These are phyloP conservation scores for Pelosia muscerda DNA, from an alignment of 2,888 invertebrate species.

Conservation along the genomic window DNA sequence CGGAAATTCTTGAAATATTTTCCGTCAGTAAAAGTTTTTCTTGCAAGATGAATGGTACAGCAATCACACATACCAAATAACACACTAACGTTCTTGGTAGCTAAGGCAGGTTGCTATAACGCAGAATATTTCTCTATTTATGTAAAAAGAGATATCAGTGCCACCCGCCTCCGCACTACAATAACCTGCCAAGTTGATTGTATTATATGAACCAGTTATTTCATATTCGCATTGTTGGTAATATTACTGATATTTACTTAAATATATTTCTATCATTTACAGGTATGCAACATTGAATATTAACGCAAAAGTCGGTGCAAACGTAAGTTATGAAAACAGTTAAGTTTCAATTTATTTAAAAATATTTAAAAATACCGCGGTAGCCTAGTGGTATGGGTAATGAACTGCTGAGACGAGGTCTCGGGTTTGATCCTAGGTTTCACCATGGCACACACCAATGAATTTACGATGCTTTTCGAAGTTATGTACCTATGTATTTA, in stretches of 20 bases:
- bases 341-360: neutral
- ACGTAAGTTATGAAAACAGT: conserved; percentile 5
- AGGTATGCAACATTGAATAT: conserved; percentile 12
- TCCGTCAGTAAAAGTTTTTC: too few relatives aligned
- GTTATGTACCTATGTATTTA: too few relatives aligned
- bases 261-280: conserved; percentile 16
- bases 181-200: conserved; percentile 41
- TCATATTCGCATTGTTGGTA: conserved; percentile 10
- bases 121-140: neutral
- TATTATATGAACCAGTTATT: conserved; percentile 42
- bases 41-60: too few relatives aligned
- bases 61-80: neutral
- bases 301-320: neutral
- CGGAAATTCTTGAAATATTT: too few relatives aligned
- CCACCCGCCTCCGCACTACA: conserved; percentile 28
- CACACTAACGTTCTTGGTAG: neutral
- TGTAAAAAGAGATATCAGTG: neutral
- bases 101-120: too few relatives aligned
- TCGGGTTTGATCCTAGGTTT: too few relatives aligned
- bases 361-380: too few relatives aligned
- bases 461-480: too few relatives aligned
- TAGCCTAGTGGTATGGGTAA: too few relatives aligned
- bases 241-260: neutral
- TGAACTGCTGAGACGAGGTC: too few relatives aligned
- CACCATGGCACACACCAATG: too few relatives aligned